phyloP scores from a whole-genome alignment of 1,140 invertebrate genomes.

The Ephestia elutella region DNA sequence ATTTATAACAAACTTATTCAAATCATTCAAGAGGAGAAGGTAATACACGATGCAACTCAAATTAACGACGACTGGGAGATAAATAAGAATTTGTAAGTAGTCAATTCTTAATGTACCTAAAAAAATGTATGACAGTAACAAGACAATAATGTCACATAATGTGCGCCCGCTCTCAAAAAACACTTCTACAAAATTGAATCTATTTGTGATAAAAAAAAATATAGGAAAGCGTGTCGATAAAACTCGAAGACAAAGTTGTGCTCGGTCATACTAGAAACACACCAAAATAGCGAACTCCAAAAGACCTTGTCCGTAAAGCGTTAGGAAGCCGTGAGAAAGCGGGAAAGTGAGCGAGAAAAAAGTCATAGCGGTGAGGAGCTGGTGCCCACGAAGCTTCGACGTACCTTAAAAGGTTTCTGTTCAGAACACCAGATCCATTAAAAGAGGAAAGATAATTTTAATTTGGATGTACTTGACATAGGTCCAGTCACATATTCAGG shows the following conservation, averaged over 20 bases:
- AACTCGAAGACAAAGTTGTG: conserved; percentile 38
- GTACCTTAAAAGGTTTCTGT: conserved; percentile 71
- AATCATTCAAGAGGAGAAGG: neutral
- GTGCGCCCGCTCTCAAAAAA: conserved; percentile 9
- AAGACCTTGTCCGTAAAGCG: conserved; percentile 3
- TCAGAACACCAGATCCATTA: conserved; percentile 62
- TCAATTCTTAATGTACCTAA: too few relatives aligned
- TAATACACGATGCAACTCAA: too few relatives aligned
- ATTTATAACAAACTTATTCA: neutral
- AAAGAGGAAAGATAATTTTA: conserved; percentile 63
- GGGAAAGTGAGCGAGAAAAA: conserved; percentile 40
- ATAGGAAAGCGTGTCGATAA: conserved; percentile 40
- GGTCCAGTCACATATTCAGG: neutral
- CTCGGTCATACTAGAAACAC: conserved; percentile 40
- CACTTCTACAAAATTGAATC: conserved; percentile 9
- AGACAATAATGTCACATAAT: neutral
- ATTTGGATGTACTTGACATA: conserved; percentile 23
- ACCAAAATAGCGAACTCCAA: conserved; percentile 13
- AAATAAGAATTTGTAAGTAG: neutral
- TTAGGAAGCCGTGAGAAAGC: conserved; percentile 31
- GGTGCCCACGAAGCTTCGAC: conserved; percentile 52
- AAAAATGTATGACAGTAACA: neutral
- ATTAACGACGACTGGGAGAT: too few relatives aligned
- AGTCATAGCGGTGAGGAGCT: conserved; percentile 47
- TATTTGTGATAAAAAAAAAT: conserved; percentile 20